A percentile compares a stretch with the other conserved stretches of the same genome.
Evolutionary conservation across 64 coral and sea anemone species (phyloP).

Genomic region (Montipora foliosa): DNA sequence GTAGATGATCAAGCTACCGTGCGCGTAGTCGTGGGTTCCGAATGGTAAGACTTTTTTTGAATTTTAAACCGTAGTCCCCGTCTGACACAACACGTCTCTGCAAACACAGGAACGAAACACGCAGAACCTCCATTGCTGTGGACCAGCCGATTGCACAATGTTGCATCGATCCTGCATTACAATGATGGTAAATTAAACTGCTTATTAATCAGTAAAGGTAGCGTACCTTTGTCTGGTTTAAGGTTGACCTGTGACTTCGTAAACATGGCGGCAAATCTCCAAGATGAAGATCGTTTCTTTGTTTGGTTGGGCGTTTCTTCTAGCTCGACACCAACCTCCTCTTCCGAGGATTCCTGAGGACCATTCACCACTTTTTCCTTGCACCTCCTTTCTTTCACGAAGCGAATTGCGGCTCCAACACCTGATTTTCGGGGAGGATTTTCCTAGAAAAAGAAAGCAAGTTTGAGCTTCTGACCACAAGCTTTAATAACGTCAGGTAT

Average conservation of each 20-base stretch:
- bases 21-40: no score
- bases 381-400: constrained; percentile 5
- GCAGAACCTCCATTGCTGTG: no score
- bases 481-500: neutral
- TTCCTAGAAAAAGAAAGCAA: neutral
- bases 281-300: neutral
- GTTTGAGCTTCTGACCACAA: neutral
- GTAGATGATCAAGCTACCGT: no score
- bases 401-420: constrained; percentile 12
- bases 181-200: no score
- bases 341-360: neutral
- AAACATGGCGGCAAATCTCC: constrained; percentile 18
- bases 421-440: neutral
- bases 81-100: no score
- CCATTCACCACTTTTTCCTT: neutral
- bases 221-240: constrained; percentile 22
- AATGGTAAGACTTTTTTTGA: no score
- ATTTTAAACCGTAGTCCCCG: no score
- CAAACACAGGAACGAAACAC: no score
- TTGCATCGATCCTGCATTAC: no score
- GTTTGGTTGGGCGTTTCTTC: neutral
- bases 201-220: no score
- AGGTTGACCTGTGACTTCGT: constrained; percentile 18
- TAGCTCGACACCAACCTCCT: neutral
- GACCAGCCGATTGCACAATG: no score